Percentiles rank a stretch among this genome's conserved stretches.
Conservation (phyloP, 2,888 invertebrate species). For the Ochlodes sylvanus region DNA sequence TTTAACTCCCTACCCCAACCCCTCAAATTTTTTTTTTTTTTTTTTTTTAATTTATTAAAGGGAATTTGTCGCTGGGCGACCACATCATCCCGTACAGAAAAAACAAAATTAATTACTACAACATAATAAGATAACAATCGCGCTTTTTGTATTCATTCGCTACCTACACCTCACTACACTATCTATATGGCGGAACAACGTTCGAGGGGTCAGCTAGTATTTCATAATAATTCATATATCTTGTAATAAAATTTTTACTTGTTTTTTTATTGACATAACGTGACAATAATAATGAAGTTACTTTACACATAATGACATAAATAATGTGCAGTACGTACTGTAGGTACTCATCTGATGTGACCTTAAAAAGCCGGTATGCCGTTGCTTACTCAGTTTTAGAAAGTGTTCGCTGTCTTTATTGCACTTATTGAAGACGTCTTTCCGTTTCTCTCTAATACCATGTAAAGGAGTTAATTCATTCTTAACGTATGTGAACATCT, state of each 20-base stretch:
- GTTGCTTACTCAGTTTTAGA: constrained; percentile 69
- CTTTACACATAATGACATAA: constrained; percentile 8
- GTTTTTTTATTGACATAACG: neutral
- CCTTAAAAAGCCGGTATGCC: constrained; percentile 68
- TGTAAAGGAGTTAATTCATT: constrained; percentile 47
- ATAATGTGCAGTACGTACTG: neutral
- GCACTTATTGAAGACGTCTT: constrained; percentile 44
- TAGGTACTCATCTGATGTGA: constrained; percentile 62
- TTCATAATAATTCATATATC: too few relatives aligned
- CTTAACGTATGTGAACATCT: constrained; percentile 49
- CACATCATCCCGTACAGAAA: too few relatives aligned
- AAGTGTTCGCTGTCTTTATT: constrained; percentile 64
- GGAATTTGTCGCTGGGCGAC: too few relatives aligned
- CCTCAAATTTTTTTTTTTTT: too few relatives aligned
- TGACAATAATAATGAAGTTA: neutral
- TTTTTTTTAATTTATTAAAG: too few relatives aligned
- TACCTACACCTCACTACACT: too few relatives aligned
- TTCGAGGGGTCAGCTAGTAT: too few relatives aligned
- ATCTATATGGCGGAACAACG: too few relatives aligned
- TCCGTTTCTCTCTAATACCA: constrained; percentile 44
- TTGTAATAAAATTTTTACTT: neutral
- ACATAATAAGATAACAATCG: too few relatives aligned
- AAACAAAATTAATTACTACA: too few relatives aligned
- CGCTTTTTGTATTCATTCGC: too few relatives aligned
- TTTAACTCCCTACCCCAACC: too few relatives aligned